Percentiles rank a stretch among this genome's conserved stretches.
phyloP scores from a whole-genome alignment of 2,113 vertebrate genomes.

The chimpanzee (Pan troglodytes) region NHGRI_mPanTro3-v2.1_pri NC_072401.2:176018501-176019000 shows the following conservation, averaged over 20 bases:
- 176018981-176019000: background rate
- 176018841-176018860: conserved; percentile 21
- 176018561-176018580: conserved; percentile 67
- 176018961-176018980: background rate
- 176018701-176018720: conserved; percentile 81
- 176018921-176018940: background rate
- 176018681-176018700: conserved; percentile 80
- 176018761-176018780: conserved; percentile 61
- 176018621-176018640: conserved; percentile 79
- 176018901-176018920: background rate
- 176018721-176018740: conserved; percentile 70
- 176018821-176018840: background rate
- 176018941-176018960: background rate
- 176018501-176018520: background rate
- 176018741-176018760: conserved; percentile 71
- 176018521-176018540: conserved; percentile 67
- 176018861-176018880: background rate
- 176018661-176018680: conserved; percentile 69
- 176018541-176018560: conserved; percentile 4
- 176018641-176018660: conserved; percentile 82
- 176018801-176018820: conserved; percentile 14
- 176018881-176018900: background rate
- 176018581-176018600: conserved; percentile 62
- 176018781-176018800: conserved; percentile 59
- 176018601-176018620: conserved; percentile 73